These are phyloP conservation scores for Ciconia stormi DNA, from an alignment of 2,113 vertebrate species.

Conservation along the genomic window DNA sequence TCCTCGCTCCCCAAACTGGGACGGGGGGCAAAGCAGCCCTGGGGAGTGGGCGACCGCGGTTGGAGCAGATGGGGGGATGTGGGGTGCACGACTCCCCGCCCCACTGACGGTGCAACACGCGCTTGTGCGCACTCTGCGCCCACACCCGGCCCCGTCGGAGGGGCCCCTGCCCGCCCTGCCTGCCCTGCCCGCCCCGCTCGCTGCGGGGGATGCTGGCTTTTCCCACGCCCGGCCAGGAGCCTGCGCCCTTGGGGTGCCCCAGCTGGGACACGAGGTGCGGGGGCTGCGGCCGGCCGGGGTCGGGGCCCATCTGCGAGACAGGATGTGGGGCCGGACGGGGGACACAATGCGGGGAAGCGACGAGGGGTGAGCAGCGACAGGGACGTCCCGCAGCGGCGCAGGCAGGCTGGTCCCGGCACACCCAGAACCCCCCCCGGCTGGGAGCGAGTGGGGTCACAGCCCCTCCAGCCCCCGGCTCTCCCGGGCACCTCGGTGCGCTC, in stretches of 20 bases:
- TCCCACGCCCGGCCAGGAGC: not conserved
- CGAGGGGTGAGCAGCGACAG: not conserved
- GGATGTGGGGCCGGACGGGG: not conserved
- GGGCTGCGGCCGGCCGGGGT: not conserved
- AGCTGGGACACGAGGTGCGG: fast-evolving
- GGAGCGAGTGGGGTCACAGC: not conserved
- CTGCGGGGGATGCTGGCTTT: not conserved
- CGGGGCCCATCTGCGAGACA: not conserved
- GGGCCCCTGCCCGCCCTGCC: not conserved
- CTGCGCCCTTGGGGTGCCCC: not conserved
- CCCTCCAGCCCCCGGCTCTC: not conserved
- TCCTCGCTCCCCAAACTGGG: not conserved
- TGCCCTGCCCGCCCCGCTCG: not conserved
- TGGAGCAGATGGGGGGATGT: not conserved
- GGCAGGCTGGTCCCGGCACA: not conserved
- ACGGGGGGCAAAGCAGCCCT: not conserved
- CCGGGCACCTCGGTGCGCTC: too few species aligned
- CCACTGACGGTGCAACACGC: fast-evolving
- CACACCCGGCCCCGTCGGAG: not conserved
- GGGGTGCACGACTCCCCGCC: not conserved
- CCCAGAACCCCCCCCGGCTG: too few species aligned
- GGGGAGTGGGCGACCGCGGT: not conserved
- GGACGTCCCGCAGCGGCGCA: not conserved
- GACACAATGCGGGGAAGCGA: slow-evolving; percentile 1
- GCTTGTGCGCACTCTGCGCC: fast-evolving